phyloP scores from a whole-genome alignment of 2,797 vertebrate species.

The Peromyscus nudipes region DNA sequence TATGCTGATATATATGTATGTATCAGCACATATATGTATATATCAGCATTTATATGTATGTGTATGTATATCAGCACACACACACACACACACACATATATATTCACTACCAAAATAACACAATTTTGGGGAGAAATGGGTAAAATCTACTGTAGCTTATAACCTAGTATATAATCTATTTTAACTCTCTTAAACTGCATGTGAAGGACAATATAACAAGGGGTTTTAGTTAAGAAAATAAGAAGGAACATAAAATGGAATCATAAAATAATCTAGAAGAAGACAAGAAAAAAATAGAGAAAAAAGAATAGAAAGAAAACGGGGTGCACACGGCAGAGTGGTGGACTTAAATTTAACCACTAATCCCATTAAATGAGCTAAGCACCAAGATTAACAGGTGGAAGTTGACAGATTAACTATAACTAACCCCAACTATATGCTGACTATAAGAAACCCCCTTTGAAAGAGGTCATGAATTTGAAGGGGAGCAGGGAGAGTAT shows the following conservation, averaged over 20 bases:
- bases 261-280: background rate
- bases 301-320: background rate
- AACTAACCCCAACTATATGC: background rate
- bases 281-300: background rate
- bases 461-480: background rate
- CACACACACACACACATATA: background rate
- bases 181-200: background rate
- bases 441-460: background rate
- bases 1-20: background rate
- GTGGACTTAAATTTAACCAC: background rate
- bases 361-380: background rate
- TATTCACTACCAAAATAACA: slow-evolving; percentile 18
- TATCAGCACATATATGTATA: background rate
- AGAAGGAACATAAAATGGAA: background rate
- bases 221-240: slow-evolving; percentile 37
- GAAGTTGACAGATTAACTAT: background rate
- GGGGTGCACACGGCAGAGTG: background rate
- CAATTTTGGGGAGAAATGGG: background rate
- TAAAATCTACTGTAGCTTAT: background rate
- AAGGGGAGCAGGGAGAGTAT: background rate
- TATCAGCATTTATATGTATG: background rate
- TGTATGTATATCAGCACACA: no score
- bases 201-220: background rate
- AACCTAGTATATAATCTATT: background rate
- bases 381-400: background rate